Base-by-base conservation (phyloP, 2,888 invertebrate genomes). In the Acrobeloides nanus region DNA sequence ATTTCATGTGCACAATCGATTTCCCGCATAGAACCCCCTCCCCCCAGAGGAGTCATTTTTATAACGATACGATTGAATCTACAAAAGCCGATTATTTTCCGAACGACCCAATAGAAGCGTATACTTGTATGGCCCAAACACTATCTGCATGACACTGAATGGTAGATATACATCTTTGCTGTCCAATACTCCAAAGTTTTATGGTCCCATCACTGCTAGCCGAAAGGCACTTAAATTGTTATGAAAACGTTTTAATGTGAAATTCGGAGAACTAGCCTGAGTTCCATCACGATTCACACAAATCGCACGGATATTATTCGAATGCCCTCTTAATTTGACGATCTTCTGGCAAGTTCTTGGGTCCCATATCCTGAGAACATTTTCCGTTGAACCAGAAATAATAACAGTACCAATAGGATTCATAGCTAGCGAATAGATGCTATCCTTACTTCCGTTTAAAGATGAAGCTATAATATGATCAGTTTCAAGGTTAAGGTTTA, bases 141-240 rank as follows among this genome's bases (percentile, higher is more conserved):
- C 93, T 89, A 78, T 93, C 95, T 12, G 85, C 83, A 75, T 97
- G 97, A 21, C 89, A 86, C 68, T 87, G 80, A 63, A 90, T 85
- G 4, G 95, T 95, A 62, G 88, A 86, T 26, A 93, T 81, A 74
- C 87, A 92, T 74, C 90, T 81, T 76, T 97, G 97, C 72, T 89
- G 88, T 0, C 89, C 89, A 48, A 97, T 76, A 39, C 88, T 90
- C 97, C 97, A 97, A 10, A 95, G 79, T 77, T 92, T 87, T 45
- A 97, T 89, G 2, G 89, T 89, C 12, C 93, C 93, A 77, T 97
- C 97, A 0, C 93, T 93, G 75, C 93, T 92, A 1, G 90, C 95
- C 0, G 93, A 93, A 12, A 97, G 81, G 75, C 90, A 92, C 77
- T 92, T 86, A 48, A 67, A 57, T 53, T 10, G n/a, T n/a, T n/a